Base-by-base conservation (phyloP, 1,140 invertebrate species). In the Cydia fagiglandana region DNA sequence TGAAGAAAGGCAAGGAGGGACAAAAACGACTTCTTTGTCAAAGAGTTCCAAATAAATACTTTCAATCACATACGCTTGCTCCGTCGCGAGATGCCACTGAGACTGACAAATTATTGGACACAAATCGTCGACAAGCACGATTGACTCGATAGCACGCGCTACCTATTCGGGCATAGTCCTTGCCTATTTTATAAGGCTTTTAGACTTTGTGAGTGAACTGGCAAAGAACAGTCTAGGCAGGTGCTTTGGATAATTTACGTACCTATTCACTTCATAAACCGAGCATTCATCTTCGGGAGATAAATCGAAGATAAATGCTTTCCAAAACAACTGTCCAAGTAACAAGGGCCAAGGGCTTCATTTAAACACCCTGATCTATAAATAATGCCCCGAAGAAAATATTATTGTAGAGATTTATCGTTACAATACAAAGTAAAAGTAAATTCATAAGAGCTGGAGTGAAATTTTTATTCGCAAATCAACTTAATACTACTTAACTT, bases 101-200 rank as follows among this genome's bases (percentile, higher is more conserved):
- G 66, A 17, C 34, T 70, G 66, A 70, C 66, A 70, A 70, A 70
- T 70, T 6, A 38, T 38, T 17, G 9, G 2, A 24, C 56, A 61
- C 56, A 61, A 61, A 61, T 24, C n/a, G 30, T 38, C 7, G 38
- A 2, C 64, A 38, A 17, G 64, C n/a, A 41, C 66, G 66, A 70
- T 70, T 41, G 66, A 41, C 15, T 45, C 34, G 66, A 70, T 30
- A 70, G 5, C 0, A 17, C 17, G 34, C 34, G 34, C n/a, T n/a
- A n/a, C 24, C 34, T 70, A n/a, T 24, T 68, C 28, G 45, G 34
- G 6, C 34, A n/a, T 34, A 41, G 10, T 70, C 15, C 9, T 3
- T 41, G 15, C 34, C 15, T 17, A 7, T 38, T 70, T 68, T 68
- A 28, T 34, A 66, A 66, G 13, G 64, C 13, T 66, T 66, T 30